Evolutionary conservation across 1,140 invertebrate species (phyloP).

Genomic region (Microplitis demolitor): DNA sequence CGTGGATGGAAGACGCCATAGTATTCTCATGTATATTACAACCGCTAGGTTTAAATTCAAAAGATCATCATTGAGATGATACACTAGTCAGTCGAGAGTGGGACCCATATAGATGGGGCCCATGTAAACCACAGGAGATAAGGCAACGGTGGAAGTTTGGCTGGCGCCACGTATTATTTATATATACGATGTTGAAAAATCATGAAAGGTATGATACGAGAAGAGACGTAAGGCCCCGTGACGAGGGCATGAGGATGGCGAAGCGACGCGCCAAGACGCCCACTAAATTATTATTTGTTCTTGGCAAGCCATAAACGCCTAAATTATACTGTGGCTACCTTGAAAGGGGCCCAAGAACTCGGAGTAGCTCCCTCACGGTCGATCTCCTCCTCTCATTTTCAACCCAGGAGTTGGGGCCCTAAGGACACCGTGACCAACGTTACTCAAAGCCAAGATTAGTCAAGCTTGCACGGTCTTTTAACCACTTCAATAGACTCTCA

Average conservation of each 20-base stretch:
- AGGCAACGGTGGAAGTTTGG: conserved; percentile 46
- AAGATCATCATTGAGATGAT: background rate
- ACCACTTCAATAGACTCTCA: background rate
- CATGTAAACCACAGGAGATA: conserved; percentile 42
- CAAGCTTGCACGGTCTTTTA: background rate
- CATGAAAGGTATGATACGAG: background rate
- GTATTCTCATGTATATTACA: background rate
- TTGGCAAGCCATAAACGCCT: conserved; percentile 53
- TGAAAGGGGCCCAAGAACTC: conserved; percentile 31
- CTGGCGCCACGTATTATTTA: conserved; percentile 58
- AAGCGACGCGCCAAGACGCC: conserved; percentile 43
- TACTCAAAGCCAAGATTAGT: conserved; percentile 10
- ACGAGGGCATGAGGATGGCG: conserved; percentile 13
- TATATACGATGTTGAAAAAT: conserved; percentile 37
- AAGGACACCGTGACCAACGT: conserved; percentile 9
- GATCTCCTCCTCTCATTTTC: conserved; percentile 20
- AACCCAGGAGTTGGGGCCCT: background rate
- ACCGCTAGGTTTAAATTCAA: background rate
- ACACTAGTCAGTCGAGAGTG: background rate
- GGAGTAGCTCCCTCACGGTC: conserved; percentile 3
- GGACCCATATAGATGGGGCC: background rate
- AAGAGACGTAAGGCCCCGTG: background rate
- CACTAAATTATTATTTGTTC: conserved; percentile 59
- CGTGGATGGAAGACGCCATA: background rate
- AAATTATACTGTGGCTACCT: conserved; percentile 52